Base-by-base conservation (phyloP, 2,797 vertebrate genomes). In the Neostethus bicornis region DNA sequence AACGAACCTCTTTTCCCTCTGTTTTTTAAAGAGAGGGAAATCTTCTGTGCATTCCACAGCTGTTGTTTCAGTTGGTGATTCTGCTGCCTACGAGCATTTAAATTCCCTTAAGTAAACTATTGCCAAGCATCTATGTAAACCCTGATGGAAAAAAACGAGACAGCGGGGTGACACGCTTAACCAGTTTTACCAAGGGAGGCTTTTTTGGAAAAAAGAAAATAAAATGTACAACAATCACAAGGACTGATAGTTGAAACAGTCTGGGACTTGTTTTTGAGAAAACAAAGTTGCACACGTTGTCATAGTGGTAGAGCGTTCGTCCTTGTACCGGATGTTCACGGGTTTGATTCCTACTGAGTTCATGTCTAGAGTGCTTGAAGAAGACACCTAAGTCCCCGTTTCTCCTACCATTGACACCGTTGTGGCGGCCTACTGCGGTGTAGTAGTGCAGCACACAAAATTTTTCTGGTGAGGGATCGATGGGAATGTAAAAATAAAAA, bases 41-140 rank as follows among this genome's bases (percentile, higher is more conserved):
- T 51, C 58, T 72, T 52, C 50, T 59, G 66, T 68, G 67, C 64
- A 42, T 60, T 51, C 65, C 75, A 47, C 54, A 77, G 78, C 56
- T 56, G 63, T 53, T 77, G n/a, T 21, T 5, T 73, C 2, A 61
- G 61, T 42, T 34, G 49, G 48, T 39, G 20, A 61, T 56, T 70
- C 54, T 61, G 54, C 47, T 17, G 58, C 44, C 68, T 74, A 84
- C 70, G 68, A 49, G 70, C 60, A 42, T 9, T 66, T 71, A 66
- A 46, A 50, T 47, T 54, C 51, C 34, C 34, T 24, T 47, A 43
- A 49, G 34, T 73, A 21, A 65, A 61, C 69, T 78, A 60, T 70
- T 16, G 29, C 17, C 42, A 14, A 64, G 70, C 46, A 17, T 77
- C 38, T 51, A 51, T 63, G 42, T 66, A 58, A 55, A 46, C 25